Evolutionary conservation across 2,113 vertebrate species (phyloP).

Genomic region (Suncus etruscus): DNA sequence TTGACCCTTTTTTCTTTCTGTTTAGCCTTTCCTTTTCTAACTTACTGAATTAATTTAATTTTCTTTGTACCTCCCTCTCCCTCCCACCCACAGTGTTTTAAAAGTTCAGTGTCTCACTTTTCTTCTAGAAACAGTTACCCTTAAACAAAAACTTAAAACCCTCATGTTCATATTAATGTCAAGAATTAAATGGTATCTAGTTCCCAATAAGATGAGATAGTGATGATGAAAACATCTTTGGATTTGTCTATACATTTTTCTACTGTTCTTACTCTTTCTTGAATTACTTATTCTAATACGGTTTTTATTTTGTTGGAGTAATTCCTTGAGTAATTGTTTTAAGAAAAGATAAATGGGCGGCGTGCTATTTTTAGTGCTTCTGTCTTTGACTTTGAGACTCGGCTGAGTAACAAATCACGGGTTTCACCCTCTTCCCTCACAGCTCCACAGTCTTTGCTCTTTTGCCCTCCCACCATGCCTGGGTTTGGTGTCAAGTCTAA

Average conservation of each 20-base stretch:
- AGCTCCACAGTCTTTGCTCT: background rate
- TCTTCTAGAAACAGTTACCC: constrained; percentile 35
- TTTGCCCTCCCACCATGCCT: background rate
- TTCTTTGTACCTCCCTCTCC: background rate
- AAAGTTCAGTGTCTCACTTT: constrained; percentile 24
- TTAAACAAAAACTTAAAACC: constrained; percentile 13
- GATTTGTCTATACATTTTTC: background rate
- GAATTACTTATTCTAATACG: constrained; percentile 60
- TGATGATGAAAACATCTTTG: background rate
- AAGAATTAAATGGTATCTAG: constrained; percentile 25
- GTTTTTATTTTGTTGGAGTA: constrained; percentile 67
- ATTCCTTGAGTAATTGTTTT: constrained; percentile 69
- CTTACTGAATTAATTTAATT: constrained; percentile 35
- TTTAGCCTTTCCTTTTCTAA: constrained; percentile 11
- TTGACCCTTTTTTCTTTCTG: constrained; percentile 31
- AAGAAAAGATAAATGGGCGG: constrained; percentile 50
- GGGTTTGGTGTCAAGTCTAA: background rate
- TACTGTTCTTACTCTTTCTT: constrained; percentile 40
- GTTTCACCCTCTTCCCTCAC: constrained; percentile 45
- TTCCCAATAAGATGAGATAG: constrained; percentile 1
- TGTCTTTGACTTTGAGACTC: constrained; percentile 59
- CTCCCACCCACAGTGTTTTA: background rate
- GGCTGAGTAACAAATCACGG: background rate
- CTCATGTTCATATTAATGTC: background rate
- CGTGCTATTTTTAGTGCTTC: constrained; percentile 65